These are phyloP conservation scores for Platycheirus albimanus DNA, from an alignment of 2,888 invertebrate genomes.

Conservation along the genomic window DNA sequence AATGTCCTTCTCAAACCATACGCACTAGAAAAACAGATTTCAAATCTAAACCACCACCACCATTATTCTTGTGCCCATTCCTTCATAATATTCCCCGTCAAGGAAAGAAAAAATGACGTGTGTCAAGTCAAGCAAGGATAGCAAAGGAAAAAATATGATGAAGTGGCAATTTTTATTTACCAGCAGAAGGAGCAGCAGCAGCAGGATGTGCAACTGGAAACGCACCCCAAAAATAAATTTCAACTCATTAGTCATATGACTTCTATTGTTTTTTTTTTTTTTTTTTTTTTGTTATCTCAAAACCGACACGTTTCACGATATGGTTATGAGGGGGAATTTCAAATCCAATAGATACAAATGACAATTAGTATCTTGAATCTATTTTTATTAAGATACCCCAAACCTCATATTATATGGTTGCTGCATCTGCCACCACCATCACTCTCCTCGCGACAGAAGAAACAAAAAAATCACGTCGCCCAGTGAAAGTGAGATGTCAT, in stretches of 20 bases:
- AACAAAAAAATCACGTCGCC: conserved; percentile 54
- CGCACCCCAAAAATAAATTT: conserved; percentile 47
- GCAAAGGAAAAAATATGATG: conserved; percentile 28
- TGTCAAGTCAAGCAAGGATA: conserved; percentile 37
- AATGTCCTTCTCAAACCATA: conserved; percentile 13
- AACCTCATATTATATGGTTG: conserved; percentile 50
- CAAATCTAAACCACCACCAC: conserved; percentile 40
- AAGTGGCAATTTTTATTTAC: conserved; percentile 45
- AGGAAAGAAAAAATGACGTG: conserved; percentile 54
- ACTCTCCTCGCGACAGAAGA: conserved; percentile 24
- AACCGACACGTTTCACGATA: conserved; percentile 41
- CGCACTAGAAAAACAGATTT: conserved; percentile 63
- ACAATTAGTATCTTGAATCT: conserved; percentile 46
- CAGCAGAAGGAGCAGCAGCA: too few species aligned
- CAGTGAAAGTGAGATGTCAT: conserved; percentile 70
- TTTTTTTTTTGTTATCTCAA: neutral
- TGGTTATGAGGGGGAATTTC: conserved; percentile 30
- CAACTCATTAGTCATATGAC: conserved; percentile 54
- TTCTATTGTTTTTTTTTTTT: conserved; percentile 5
- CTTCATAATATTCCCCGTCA: conserved; percentile 45
- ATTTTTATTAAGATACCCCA: conserved; percentile 43
- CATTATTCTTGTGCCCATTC: neutral
- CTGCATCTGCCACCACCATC: conserved; percentile 65
- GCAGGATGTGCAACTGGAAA: conserved; percentile 42
- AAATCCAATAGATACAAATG: conserved; percentile 43